Conservation (phyloP, 2,113 vertebrate genomes). For the Paedocypris sp. region DNA sequence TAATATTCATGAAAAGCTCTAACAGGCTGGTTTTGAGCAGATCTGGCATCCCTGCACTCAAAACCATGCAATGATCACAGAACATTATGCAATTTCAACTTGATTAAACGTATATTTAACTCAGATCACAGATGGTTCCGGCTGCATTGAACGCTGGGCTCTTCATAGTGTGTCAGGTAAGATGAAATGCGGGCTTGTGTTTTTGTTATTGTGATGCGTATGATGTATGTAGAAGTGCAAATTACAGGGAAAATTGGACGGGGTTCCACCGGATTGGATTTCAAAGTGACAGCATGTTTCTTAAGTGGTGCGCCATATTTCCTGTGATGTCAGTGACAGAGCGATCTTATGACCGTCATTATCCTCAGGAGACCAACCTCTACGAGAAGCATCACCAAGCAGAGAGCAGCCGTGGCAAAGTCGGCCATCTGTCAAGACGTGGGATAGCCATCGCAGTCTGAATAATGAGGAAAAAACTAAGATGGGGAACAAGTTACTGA, state of each 20-base stretch:
- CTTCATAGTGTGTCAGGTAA: neutral
- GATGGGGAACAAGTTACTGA: neutral
- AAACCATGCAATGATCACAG: neutral
- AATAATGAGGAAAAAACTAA: conserved; percentile 13
- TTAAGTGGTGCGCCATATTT: neutral
- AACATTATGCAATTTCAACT: neutral
- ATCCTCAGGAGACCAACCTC: neutral
- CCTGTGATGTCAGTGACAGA: conserved; percentile 8
- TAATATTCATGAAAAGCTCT: no score
- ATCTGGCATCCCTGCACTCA: neutral
- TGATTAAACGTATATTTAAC: conserved; percentile 5
- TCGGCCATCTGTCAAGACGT: conserved; percentile 3
- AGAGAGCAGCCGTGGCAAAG: neutral
- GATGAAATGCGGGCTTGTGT: conserved; percentile 3
- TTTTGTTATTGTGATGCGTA: neutral
- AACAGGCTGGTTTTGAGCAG: neutral
- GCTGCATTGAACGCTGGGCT: no score
- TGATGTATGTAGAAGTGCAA: neutral
- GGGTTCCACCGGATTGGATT: neutral
- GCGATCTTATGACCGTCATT: neutral
- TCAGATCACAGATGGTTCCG: neutral
- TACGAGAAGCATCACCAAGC: neutral
- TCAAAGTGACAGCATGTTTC: neutral
- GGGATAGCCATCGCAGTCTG: neutral
- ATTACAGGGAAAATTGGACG: neutral